Percentiles rank a stretch among this genome's conserved stretches.
phyloP scores from a whole-genome alignment of 2,797 vertebrate genomes.

The Orientallactaga sibirica region DNA sequence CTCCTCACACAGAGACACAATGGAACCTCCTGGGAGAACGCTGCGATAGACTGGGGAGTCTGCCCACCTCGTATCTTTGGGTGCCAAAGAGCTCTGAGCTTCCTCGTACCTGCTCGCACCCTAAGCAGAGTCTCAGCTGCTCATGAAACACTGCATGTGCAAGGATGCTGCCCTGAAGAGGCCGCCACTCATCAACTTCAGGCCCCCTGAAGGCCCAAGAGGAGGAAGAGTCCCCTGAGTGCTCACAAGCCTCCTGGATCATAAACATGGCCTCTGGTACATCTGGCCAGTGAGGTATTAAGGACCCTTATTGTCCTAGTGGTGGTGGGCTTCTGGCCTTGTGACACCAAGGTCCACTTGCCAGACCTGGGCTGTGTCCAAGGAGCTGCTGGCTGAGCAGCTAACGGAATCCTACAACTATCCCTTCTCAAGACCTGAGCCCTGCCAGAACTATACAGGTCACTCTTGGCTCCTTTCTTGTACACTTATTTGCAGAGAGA shows the following conservation, averaged over 20 bases:
- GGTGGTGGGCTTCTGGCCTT: background rate
- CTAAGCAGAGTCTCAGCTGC: background rate
- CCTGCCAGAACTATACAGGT: background rate
- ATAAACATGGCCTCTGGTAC: background rate
- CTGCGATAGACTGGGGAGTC: background rate
- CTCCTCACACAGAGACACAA: background rate
- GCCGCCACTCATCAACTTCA: background rate
- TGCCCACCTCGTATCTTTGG: background rate
- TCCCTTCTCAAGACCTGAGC: background rate
- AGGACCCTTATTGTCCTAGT: background rate
- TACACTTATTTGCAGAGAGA: too few relatives aligned
- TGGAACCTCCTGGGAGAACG: background rate
- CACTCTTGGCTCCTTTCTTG: background rate
- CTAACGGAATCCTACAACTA: background rate
- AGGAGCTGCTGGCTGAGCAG: background rate
- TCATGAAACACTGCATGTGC: background rate
- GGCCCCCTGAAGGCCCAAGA: background rate
- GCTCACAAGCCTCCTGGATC: background rate
- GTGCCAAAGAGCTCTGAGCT: background rate
- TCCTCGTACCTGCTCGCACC: background rate
- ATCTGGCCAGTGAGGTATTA: background rate
- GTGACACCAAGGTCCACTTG: background rate
- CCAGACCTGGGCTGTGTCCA: background rate
- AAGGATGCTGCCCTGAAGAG: background rate
- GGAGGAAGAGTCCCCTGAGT: background rate